Evolutionary conservation across 1,140 invertebrate genomes (phyloP).

Genomic region (Drosophila quadrilineata): DNA sequence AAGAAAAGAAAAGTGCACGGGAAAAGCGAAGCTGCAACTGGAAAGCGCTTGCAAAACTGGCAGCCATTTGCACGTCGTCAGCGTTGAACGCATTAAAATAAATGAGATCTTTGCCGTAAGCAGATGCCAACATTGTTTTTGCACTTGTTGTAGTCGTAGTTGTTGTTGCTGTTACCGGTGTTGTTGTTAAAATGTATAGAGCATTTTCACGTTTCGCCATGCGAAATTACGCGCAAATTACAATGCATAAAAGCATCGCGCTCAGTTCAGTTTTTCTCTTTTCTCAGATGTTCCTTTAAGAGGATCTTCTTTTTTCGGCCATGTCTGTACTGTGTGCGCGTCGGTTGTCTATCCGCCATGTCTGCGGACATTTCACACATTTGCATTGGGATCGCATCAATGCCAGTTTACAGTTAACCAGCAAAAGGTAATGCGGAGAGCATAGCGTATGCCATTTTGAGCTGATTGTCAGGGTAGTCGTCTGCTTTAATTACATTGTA

Average conservation of each 20-base stretch:
- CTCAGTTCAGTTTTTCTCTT: conserved; percentile 1
- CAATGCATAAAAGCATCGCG: conserved; percentile 57
- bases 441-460: conserved; percentile 8
- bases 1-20: conserved; percentile 20
- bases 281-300: conserved; percentile 3
- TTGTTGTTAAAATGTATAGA: conserved; percentile 26
- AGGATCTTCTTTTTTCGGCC: conserved; percentile 10
- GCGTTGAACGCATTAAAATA: conserved; percentile 76
- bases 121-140: conserved; percentile 31
- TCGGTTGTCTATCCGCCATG: background rate
- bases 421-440: background rate
- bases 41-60: conserved; percentile 58
- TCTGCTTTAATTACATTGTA: conserved; percentile 53
- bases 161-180: conserved; percentile 20
- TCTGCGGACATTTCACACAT: conserved; percentile 39
- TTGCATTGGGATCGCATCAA: conserved; percentile 29
- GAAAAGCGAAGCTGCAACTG: conserved; percentile 22
- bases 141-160: conserved; percentile 22
- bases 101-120: conserved; percentile 74
- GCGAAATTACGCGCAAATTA: conserved; percentile 73
- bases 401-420: background rate
- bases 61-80: conserved; percentile 77
- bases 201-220: conserved; percentile 67
- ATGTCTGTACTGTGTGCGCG: background rate
- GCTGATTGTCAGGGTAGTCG: conserved; percentile 21